phyloP scores from a whole-genome alignment of 2,888 invertebrate species.

The Suillia variegata region DNA sequence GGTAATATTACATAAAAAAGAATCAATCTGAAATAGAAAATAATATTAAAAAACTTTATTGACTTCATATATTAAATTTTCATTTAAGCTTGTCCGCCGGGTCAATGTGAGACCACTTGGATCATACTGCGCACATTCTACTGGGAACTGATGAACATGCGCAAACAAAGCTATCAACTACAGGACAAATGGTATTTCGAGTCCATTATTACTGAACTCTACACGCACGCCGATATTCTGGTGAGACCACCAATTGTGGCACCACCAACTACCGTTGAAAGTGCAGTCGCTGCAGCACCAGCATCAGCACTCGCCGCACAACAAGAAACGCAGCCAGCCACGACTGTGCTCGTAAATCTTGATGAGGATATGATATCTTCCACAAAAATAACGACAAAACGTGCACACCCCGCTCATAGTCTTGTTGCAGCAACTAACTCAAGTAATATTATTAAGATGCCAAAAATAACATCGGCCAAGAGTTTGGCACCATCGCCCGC shows the following conservation, averaged over 20 bases:
- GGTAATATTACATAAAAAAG: no score
- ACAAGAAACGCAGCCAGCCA: background rate
- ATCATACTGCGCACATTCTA: slow-evolving; percentile 47
- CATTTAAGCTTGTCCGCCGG: no score
- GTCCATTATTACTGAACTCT: slow-evolving; percentile 38
- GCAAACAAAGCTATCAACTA: slow-evolving; percentile 43
- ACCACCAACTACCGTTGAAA: slow-evolving; percentile 5
- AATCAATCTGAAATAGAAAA: no score
- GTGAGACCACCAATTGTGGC: slow-evolving; percentile 3
- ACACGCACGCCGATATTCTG: slow-evolving; percentile 17
- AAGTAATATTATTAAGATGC: slow-evolving; percentile 5
- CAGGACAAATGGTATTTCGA: slow-evolving; percentile 56
- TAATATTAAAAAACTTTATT: background rate
- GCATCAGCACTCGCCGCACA: background rate
- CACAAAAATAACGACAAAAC: slow-evolving; percentile 12
- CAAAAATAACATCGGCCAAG: slow-evolving; percentile 32
- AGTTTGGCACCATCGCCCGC: slow-evolving; percentile 27
- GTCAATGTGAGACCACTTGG: slow-evolving; percentile 54
- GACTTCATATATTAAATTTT: background rate
- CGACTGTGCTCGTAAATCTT: slow-evolving; percentile 9
- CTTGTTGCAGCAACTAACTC: background rate
- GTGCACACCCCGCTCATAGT: background rate
- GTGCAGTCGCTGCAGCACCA: background rate
- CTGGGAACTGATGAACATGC: slow-evolving; percentile 43
- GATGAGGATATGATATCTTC: slow-evolving; percentile 20